Conservation (phyloP, 92 coral and sea anemone species). For the Muricea muricata region DNA sequence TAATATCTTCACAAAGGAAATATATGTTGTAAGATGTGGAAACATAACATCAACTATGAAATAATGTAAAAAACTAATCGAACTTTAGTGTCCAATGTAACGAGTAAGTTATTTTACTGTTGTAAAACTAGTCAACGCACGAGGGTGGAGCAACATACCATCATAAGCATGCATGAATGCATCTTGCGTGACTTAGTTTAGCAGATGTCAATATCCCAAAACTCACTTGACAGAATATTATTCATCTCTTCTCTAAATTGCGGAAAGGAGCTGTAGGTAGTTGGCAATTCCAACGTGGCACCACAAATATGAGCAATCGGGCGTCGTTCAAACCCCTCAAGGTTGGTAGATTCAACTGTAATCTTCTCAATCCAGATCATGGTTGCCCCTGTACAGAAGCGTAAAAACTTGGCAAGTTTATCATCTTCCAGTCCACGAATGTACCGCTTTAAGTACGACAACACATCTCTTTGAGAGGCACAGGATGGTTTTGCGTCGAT, state of each 20-base stretch:
- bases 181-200: background rate
- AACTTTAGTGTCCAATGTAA: no score
- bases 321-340: slow-evolving; percentile 57
- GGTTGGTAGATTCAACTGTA: slow-evolving; percentile 42
- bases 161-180: no score
- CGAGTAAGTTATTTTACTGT: no score
- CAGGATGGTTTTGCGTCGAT: slow-evolving; percentile 45
- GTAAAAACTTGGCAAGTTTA: slow-evolving; percentile 54
- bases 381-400: slow-evolving; percentile 65
- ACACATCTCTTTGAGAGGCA: slow-evolving; percentile 55
- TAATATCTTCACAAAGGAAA: no score
- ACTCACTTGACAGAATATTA: slow-evolving; percentile 47
- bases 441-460: no score
- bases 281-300: slow-evolving; percentile 57
- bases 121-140: no score
- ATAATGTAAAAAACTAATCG: no score
- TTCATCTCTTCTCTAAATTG: slow-evolving; percentile 58
- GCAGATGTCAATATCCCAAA: slow-evolving; percentile 64
- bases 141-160: no score
- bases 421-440: slow-evolving; percentile 53
- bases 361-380: slow-evolving; percentile 49
- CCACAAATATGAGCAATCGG: slow-evolving; percentile 72
- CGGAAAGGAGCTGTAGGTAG: slow-evolving; percentile 45
- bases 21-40: no score
- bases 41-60: no score